Conservation (phyloP, 2,113 vertebrate genomes). For the Sula dactylatra region DNA sequence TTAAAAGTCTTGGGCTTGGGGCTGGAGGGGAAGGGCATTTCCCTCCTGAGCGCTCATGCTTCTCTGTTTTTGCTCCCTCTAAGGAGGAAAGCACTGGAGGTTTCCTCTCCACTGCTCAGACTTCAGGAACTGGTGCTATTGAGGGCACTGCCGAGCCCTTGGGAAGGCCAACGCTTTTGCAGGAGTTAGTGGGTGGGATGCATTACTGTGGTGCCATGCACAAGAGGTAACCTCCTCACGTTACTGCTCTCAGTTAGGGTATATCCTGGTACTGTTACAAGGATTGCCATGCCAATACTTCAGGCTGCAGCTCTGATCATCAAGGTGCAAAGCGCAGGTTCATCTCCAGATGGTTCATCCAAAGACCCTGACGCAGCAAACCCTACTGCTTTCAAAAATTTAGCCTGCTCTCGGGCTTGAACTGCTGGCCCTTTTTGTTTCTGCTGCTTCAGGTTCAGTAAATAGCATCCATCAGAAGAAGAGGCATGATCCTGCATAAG, state of each 20-base stretch:
- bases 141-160: neutral
- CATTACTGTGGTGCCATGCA: accelerated
- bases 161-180: neutral
- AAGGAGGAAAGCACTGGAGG: accelerated
- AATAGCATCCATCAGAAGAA: neutral
- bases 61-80: neutral
- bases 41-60: neutral
- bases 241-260: neutral
- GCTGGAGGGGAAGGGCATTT: neutral
- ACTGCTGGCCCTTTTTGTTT: neutral
- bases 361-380: neutral
- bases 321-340: neutral
- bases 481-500: neutral
- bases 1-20: neutral
- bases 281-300: neutral
- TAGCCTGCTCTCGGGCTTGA: neutral
- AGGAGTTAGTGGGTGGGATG: neutral
- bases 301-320: neutral
- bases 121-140: neutral
- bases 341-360: too few species aligned
- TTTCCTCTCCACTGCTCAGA: neutral
- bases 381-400: neutral
- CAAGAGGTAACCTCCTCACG: neutral
- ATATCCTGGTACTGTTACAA: neutral
- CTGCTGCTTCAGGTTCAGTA: neutral